Evolutionary conservation across 2,113 vertebrate genomes (phyloP).

Genomic region (Clarias batrachus): DNA sequence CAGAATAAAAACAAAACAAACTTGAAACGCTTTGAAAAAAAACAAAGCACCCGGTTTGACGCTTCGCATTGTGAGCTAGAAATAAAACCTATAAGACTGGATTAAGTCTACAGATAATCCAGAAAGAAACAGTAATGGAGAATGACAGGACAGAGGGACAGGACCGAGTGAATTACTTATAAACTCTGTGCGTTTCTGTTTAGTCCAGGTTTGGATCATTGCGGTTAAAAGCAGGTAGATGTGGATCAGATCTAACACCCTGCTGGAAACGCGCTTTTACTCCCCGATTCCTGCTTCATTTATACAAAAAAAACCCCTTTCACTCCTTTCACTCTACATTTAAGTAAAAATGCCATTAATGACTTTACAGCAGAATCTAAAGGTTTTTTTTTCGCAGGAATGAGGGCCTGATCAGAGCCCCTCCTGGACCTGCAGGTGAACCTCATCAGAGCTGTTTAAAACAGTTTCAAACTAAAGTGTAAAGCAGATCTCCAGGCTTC

Average conservation of each 20-base stretch:
- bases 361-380: too few relatives aligned
- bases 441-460: background rate
- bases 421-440: background rate
- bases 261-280: background rate
- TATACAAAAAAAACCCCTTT: background rate
- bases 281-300: background rate
- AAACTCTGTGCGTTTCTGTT: background rate
- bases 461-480: background rate
- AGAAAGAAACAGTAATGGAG: background rate
- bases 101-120: background rate
- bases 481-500: background rate
- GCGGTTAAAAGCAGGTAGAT: background rate
- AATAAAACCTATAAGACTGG: background rate
- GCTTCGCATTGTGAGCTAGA: background rate
- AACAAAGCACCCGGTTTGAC: background rate
- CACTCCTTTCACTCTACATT: background rate
- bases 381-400: too few relatives aligned
- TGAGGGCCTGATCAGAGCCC: background rate
- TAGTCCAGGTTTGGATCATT: background rate
- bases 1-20: background rate
- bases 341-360: background rate
- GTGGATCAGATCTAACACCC: background rate
- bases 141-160: fast-evolving
- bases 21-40: background rate
- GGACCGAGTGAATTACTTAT: too few relatives aligned